Conservation (phyloP, 2,113 vertebrate species). For the Otolemur garnettii region DNA sequence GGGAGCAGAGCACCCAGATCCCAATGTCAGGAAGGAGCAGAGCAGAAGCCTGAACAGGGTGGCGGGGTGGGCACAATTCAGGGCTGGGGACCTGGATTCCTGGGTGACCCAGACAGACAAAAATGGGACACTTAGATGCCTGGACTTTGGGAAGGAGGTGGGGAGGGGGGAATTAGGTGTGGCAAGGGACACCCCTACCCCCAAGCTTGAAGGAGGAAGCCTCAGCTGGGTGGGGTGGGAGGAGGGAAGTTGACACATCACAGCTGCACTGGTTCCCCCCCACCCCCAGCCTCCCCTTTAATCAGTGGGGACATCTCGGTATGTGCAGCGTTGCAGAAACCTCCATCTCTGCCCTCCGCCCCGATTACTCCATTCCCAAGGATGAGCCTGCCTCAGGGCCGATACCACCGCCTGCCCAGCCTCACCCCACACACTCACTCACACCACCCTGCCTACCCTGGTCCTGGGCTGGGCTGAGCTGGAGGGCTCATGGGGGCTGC, state of each 20-base stretch:
- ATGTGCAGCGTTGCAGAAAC: conserved; percentile 65
- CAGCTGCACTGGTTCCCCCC: neutral
- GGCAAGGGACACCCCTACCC: neutral
- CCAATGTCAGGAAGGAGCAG: conserved; percentile 41
- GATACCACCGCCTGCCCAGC: neutral
- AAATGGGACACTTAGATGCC: neutral
- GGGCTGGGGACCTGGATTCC: conserved; percentile 38
- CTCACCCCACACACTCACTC: neutral
- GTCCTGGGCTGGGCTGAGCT: neutral
- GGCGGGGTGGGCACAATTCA: neutral
- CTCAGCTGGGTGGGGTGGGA: neutral
- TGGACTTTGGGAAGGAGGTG: no score
- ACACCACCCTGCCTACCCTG: neutral
- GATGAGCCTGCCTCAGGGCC: conserved; percentile 14
- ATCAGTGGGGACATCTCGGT: conserved; percentile 76
- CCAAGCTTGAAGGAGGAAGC: neutral
- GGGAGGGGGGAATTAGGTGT: neutral
- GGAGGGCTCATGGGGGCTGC: neutral
- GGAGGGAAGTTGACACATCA: neutral
- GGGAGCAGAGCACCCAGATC: conserved; percentile 41
- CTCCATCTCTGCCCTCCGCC: conserved; percentile 49
- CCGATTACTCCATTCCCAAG: conserved; percentile 47
- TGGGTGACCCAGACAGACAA: neutral
- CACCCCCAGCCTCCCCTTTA: conserved; percentile 41
- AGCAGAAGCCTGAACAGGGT: neutral